phyloP scores from a whole-genome alignment of 92 coral and sea anemone genomes.

The Porites evermanni region DNA sequence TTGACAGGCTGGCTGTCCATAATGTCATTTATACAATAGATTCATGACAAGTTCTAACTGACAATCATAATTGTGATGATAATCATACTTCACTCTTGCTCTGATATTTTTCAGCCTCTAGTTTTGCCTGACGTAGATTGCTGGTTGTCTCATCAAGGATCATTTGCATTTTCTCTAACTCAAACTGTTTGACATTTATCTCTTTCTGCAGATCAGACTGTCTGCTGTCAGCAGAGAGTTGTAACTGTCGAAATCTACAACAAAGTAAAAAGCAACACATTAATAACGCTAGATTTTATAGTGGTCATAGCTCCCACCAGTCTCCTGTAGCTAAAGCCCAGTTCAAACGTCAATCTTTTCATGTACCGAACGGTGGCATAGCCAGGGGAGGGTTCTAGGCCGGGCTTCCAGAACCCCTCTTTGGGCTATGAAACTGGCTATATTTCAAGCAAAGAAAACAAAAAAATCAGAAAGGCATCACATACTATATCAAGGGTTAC shows the following conservation, averaged over 20 bases:
- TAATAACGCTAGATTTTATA: background rate
- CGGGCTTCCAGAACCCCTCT: background rate
- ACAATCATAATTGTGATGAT: no score
- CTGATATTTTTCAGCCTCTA: constrained; percentile 87
- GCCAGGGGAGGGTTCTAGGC: background rate
- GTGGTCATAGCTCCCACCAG: no score
- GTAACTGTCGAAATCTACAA: constrained; percentile 85
- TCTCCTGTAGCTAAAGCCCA: no score
- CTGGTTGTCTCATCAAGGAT: constrained; percentile 85
- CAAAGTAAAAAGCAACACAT: background rate
- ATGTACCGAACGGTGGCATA: no score
- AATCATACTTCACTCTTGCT: constrained; percentile 88
- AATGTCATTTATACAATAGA: no score
- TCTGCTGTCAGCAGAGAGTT: constrained; percentile 84
- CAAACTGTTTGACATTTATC: constrained; percentile 94
- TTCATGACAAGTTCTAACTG: no score
- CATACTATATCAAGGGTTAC: no score
- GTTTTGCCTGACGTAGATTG: constrained; percentile 76
- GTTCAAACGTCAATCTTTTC: no score
- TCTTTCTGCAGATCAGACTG: constrained; percentile 90
- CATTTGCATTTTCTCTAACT: constrained; percentile 89
- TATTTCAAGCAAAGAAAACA: no score
- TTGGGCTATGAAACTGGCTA: no score
- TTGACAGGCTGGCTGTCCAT: background rate
- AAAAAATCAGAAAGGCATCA: no score